Evolutionary conservation across 1,140 invertebrate genomes (phyloP).

Genomic region (Pogonognathellus flavescens): DNA sequence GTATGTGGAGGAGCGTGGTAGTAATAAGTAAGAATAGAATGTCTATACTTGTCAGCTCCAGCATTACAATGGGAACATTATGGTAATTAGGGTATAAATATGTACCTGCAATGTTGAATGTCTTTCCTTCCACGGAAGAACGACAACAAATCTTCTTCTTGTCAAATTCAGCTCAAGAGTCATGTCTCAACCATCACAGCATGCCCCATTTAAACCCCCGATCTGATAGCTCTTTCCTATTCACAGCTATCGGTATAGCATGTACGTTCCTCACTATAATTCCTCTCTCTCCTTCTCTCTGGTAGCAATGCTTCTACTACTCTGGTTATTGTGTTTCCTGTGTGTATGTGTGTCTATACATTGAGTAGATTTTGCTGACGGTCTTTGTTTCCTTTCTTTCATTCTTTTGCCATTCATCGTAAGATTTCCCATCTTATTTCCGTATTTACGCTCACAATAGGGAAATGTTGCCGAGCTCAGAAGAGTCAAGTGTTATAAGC

Average conservation of each 20-base stretch:
- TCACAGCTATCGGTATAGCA: too few relatives aligned
- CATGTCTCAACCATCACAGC: slow-evolving; percentile 51
- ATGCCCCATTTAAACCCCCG: slow-evolving; percentile 51
- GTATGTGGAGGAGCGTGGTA: neutral
- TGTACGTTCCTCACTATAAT: neutral
- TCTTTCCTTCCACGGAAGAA: slow-evolving; percentile 12
- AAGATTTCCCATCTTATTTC: slow-evolving; percentile 35
- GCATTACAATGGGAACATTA: slow-evolving; percentile 39
- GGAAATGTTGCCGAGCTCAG: slow-evolving; percentile 6
- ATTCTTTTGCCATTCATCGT: neutral
- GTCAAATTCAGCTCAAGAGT: slow-evolving; percentile 54
- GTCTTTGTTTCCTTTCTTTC: slow-evolving; percentile 27
- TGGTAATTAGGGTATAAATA: slow-evolving; percentile 48
- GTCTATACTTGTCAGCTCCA: slow-evolving; percentile 17
- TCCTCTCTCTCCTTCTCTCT: neutral
- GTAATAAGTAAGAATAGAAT: slow-evolving; percentile 6
- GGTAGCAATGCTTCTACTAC: neutral
- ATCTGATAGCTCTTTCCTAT: slow-evolving; percentile 18
- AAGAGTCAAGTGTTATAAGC: slow-evolving; percentile 32
- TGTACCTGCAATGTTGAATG: slow-evolving; percentile 30
- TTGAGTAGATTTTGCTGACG: neutral
- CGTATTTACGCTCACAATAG: slow-evolving; percentile 20
- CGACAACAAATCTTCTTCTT: slow-evolving; percentile 42
- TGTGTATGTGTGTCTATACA: neutral
- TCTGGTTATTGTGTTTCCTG: neutral